Evolutionary conservation across 2,888 invertebrate species (phyloP), one percentile per base, ranked within the genome.

Genomic region (Poecilus cupreus): DNA sequence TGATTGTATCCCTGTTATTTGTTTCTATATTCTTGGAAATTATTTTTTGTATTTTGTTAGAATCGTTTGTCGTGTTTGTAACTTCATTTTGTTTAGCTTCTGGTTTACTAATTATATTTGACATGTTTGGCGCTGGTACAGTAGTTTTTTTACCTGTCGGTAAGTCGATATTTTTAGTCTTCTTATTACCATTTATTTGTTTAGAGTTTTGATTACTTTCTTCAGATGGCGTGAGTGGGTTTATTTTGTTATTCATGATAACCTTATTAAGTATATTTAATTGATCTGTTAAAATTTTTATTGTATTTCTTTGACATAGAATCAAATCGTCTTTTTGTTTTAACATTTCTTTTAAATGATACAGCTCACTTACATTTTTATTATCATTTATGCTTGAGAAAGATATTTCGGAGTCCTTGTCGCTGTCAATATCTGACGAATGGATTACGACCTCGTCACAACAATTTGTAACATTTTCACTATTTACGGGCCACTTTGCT

Each of bases 381-480:
- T 39, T 39, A 39, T 39, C 10, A 11, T 39, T 39, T 39, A 8
- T 39, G 39, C 39, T 39, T 8, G 39, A 39, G 39, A 39, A 39
- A 8, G 39, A 39, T 39, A n/a, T 8, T 2, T 39, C 39, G 2
- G 39, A 39, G 10, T 39, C 39, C 2, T 39, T 8, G 11, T 39
- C 8, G 10, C 39, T 39, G 8, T 39, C 39, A 39, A n/a, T 39
- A n/a, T 39, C 10, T 11, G 4, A 2, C 39, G 39, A 2, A 5
- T 39, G 39, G n/a, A 5, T n/a, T 5, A 10, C 54, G 5, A 22
- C 54, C 10, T 54, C 20, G 54, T 54, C 20, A 20, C 20, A 54
- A 54, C 54, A 54, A 22, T 54, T 54, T 54, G 54, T 54, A 8
- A 18, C 3, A 54, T 54, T 54, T 22, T 54, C 54, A 18, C 54